phyloP scores from a whole-genome alignment of 2,888 invertebrate genomes.

The Polymixis lichenea region DNA sequence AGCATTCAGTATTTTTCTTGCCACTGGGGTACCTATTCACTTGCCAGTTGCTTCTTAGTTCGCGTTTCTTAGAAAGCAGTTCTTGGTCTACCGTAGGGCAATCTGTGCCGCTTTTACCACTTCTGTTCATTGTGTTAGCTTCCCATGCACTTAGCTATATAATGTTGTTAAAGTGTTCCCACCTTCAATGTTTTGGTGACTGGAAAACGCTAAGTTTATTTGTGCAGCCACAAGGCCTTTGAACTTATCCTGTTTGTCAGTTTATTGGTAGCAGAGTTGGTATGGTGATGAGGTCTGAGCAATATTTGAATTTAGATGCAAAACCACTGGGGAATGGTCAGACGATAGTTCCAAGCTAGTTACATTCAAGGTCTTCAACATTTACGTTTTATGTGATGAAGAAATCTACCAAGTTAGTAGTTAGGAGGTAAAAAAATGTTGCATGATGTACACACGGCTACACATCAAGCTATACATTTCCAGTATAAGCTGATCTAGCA shows the following conservation, averaged over 20 bases:
- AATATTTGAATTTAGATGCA: background rate
- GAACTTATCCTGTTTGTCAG: background rate
- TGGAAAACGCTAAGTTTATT: background rate
- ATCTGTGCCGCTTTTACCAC: background rate
- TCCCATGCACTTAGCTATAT: conserved; percentile 6
- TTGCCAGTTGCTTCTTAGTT: background rate
- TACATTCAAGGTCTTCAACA: background rate
- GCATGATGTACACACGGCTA: no score
- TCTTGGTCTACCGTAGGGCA: background rate
- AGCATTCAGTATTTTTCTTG: background rate
- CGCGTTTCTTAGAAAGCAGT: background rate
- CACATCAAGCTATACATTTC: no score
- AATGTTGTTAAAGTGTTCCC: background rate
- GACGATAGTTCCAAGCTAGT: background rate
- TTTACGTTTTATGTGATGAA: background rate
- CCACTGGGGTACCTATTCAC: background rate
- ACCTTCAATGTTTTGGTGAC: background rate
- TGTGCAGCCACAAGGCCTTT: background rate
- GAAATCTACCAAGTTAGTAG: background rate
- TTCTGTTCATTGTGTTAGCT: background rate
- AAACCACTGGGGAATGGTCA: background rate
- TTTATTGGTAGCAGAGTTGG: background rate
- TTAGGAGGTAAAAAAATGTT: no score
- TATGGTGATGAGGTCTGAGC: background rate
- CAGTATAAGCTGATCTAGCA: no score